A percentile compares a stretch with the other conserved stretches of the same genome.
phyloP scores from a whole-genome alignment of 2,888 invertebrate genomes.

The Tipula vernalis region DNA sequence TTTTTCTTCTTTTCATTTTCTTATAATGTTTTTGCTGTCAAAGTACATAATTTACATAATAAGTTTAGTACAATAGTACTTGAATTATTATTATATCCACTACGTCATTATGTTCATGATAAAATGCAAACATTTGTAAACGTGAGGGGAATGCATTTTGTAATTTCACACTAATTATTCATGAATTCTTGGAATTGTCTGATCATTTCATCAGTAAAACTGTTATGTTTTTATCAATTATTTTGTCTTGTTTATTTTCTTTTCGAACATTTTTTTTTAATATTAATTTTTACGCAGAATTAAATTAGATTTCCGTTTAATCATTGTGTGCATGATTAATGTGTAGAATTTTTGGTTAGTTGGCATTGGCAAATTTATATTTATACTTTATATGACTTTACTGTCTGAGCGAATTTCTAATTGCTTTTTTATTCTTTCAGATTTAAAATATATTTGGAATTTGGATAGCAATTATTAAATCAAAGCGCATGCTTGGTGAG shows the following conservation, averaged over 20 bases:
- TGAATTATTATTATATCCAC: background rate
- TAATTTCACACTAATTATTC: background rate
- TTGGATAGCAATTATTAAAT: background rate
- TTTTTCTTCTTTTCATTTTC: background rate
- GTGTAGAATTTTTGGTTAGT: background rate
- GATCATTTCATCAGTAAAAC: background rate
- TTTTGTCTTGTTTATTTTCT: constrained; percentile 4
- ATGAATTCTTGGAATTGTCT: background rate
- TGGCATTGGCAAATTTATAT: background rate
- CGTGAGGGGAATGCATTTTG: background rate
- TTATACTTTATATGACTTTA: background rate
- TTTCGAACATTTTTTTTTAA: background rate
- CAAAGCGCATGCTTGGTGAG: background rate
- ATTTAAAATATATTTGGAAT: background rate
- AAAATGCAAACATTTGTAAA: background rate
- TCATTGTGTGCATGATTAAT: background rate
- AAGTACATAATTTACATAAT: background rate
- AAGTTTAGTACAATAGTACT: background rate
- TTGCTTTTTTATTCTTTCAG: background rate
- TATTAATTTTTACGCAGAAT: background rate
- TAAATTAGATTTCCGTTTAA: background rate
- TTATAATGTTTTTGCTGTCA: background rate
- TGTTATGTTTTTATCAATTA: background rate
- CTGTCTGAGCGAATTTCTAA: background rate
- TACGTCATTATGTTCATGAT: background rate